Percentiles rank a stretch among this genome's conserved stretches.
These are phyloP conservation scores for Nemopilema nomurai DNA, from an alignment of 30 jellyfish, hydroid and myxozoan species.

Conservation along the genomic window DNA sequence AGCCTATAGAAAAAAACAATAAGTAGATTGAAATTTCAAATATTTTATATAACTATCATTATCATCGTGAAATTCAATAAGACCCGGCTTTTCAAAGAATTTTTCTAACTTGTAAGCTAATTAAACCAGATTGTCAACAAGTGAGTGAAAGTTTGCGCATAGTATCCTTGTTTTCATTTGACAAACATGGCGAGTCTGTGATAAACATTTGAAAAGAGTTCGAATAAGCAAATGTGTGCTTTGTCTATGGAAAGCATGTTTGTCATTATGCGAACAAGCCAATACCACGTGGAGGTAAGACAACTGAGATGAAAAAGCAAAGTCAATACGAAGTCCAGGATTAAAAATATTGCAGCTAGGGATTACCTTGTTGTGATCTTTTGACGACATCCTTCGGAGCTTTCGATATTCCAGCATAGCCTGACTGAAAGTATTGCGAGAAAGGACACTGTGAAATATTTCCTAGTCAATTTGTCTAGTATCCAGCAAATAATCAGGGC, in stretches of 20 bases:
- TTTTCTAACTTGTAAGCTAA: neutral
- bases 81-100: no score
- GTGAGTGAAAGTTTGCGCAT: neutral
- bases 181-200: neutral
- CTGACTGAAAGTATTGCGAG: slow-evolving; percentile 42
- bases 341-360: neutral
- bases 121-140: neutral
- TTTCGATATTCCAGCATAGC: slow-evolving; percentile 56
- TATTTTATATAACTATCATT: no score
- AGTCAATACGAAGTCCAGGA: neutral
- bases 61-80: no score
- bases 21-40: no score
- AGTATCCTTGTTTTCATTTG: no score
- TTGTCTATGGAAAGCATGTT: neutral
- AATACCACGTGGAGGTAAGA: neutral
- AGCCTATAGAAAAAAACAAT: no score
- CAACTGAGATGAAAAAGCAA: neutral
- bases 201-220: neutral
- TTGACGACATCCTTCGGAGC: slow-evolving; percentile 55
- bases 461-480: no score
- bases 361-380: slow-evolving; percentile 30
- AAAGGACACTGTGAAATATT: no score
- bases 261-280: neutral
- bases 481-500: no score
- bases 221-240: neutral